phyloP scores from a whole-genome alignment of 2,888 invertebrate species.

The Mechanitis messenoides region DNA sequence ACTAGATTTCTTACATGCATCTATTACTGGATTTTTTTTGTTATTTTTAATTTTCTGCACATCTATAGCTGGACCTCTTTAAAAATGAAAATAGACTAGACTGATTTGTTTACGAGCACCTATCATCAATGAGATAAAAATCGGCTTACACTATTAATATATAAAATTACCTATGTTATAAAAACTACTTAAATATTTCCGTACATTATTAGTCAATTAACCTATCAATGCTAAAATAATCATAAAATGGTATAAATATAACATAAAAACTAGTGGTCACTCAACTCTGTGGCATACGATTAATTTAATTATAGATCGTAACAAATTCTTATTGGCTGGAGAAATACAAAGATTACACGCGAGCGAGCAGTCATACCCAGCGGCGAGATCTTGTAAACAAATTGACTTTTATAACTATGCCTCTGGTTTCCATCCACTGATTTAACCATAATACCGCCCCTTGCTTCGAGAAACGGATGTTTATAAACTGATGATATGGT shows the following conservation, averaged over 20 bases:
- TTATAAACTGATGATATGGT: constrained; percentile 6
- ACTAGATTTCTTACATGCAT: too few species aligned
- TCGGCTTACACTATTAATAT: too few species aligned
- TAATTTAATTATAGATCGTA: constrained; percentile 12
- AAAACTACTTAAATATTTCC: too few species aligned
- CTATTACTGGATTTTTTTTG: too few species aligned
- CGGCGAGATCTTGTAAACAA: constrained; percentile 60
- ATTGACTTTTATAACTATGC: constrained; percentile 62
- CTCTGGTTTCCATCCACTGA: constrained; percentile 56
- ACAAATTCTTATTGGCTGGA: constrained; percentile 32
- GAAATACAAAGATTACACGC: constrained; percentile 44
- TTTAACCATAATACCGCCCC: constrained; percentile 27
- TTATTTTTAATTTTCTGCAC: too few species aligned
- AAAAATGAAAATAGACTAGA: too few species aligned
- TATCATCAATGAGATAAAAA: too few species aligned
- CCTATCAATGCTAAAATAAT: constrained; percentile 1
- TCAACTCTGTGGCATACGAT: constrained; percentile 9
- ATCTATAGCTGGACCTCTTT: too few species aligned
- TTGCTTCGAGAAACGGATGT: constrained; percentile 26
- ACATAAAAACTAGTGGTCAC: constrained; percentile 15
- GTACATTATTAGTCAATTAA: not conserved
- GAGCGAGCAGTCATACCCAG: constrained; percentile 54
- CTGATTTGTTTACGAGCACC: too few species aligned
- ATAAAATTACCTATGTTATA: too few species aligned
- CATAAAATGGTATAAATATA: constrained; percentile 9